Evolutionary conservation across 2,888 invertebrate species (phyloP), one percentile per base, ranked within the genome.

Genomic region (Cyclophora albipunctata): DNA sequence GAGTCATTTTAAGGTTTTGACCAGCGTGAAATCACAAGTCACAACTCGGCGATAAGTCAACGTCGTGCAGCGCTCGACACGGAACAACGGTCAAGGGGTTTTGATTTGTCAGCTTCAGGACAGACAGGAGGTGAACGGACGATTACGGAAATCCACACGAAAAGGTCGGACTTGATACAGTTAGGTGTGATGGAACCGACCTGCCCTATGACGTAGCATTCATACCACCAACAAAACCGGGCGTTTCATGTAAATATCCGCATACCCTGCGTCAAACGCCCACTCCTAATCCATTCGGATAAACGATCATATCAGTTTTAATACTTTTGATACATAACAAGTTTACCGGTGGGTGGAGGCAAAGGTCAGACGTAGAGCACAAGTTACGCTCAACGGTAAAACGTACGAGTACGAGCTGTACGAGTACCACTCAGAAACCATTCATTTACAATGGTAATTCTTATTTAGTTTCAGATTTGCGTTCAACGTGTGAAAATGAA

Each of bases 121-220:
- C 20, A 67, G 67, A 61, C 59, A 53, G 71, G 64, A 84, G 84
- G 81, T 84, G 81, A 87, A 83, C 62, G 84, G 59, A 78, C 84
- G 79, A 75, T 77, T 76, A 77, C 84, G 84, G 85, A 84, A 85
- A 75, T 67, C 63, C 68, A 51, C 56, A 65, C 59, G 61, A 58
- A 68, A 74, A 80, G 82, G 81, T 73, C 81, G 60, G 52, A 58
- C 59, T 4, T 42, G 20, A 20, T 20, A 37, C 58, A 50, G 53
- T 56, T 58, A 54, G 62, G 54, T 58, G 62, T 81, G 82, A 79
- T 75, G 84, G 81, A 84, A 82, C 70, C 63, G 59, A 64, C 67
- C 62, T 62, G 71, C 58, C 67, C 67, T 69, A 65, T 78, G 77
- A 76, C 76, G 79, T 66, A 64, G 64, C 50, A 53, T 7, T 5